Base-by-base conservation (phyloP, 2,888 invertebrate species). In the Cheilosia vulpina region DNA sequence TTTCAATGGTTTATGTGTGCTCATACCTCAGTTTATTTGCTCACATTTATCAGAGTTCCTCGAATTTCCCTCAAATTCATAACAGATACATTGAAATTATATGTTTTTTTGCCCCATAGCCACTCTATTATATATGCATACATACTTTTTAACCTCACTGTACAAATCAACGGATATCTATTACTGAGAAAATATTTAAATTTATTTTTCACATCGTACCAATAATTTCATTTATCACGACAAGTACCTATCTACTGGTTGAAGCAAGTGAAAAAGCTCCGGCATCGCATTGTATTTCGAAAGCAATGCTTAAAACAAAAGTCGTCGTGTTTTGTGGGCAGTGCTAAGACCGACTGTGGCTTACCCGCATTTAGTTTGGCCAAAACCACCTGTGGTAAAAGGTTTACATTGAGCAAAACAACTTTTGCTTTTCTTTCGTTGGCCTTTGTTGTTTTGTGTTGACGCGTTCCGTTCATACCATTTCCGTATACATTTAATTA, bases 291-390 rank as follows among this genome's bases (percentile, higher is more conserved):
- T 71, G 69, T 78, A 31, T 47, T 69, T 63, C 63, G 41, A 17
- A 69, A 62, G 55, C 47, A 77, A 55, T 47, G 41, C 19, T 50
- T 31, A 19, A 57, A 55, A 21, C 41, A 71, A 69, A 69, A 31
- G 24, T 31, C 55, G 11, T 1, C 52, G 19, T 38, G 38, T 38
- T 38, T 38, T 38, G 1, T 13, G 4, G 15, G n/a, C 47, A 24
- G 38, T 21, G 45, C 45, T 24, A 47, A 47, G 17, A 41, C 43
- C 9, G 21, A 60, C 43, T 7, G 27, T 27, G 19, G 15, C 31
- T 4, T 71, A 55, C 57, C 31, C 62, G 31, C 62, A 47, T 72
- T 79, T 53, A 79, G 79, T 79, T 79, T 34, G 60, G 58, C 65
- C 38, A 65, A 72, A 43, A 72, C 79, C 60, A 65, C 58, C 55